A percentile compares a stretch with the other conserved stretches of the same genome.
Conservation (phyloP, 2,888 invertebrate genomes). For the Acanthosepion esculentum region DNA sequence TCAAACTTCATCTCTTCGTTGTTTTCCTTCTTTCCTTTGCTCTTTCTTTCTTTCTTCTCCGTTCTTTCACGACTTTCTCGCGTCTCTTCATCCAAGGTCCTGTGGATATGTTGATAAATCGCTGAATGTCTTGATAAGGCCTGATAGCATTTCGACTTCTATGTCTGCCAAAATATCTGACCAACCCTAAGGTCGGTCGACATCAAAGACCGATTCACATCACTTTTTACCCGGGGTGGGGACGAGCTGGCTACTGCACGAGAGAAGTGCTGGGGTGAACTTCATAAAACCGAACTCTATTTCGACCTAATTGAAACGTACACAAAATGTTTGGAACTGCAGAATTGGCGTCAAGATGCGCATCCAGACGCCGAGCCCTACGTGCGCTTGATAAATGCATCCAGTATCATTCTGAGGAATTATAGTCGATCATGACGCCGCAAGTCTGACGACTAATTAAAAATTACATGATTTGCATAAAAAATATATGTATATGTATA, state of each 20-base stretch:
- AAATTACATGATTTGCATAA: no score
- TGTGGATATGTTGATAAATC: not conserved
- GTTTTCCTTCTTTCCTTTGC: not conserved
- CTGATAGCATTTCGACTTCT: not conserved
- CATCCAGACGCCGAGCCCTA: not conserved
- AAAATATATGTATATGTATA: no score
- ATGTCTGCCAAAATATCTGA: not conserved
- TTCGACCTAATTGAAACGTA: not conserved
- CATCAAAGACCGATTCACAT: not conserved
- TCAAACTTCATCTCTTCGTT: not conserved
- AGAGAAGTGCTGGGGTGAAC: not conserved
- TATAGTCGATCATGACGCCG: no score
- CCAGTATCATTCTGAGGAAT: not conserved
- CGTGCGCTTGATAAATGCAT: not conserved
- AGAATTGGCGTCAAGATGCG: not conserved
- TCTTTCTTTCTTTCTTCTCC: not conserved
- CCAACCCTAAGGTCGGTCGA: constrained; percentile 3
- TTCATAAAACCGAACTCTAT: not conserved
- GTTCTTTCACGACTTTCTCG: not conserved
- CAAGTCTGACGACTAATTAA: no score
- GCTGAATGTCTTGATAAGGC: not conserved
- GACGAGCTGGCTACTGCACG: not conserved
- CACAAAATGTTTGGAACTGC: not conserved
- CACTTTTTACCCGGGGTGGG: not conserved
- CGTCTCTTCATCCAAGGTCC: not conserved